Evolutionary conservation across 1,140 invertebrate genomes (phyloP).

Genomic region (Nasonia longicornis): DNA sequence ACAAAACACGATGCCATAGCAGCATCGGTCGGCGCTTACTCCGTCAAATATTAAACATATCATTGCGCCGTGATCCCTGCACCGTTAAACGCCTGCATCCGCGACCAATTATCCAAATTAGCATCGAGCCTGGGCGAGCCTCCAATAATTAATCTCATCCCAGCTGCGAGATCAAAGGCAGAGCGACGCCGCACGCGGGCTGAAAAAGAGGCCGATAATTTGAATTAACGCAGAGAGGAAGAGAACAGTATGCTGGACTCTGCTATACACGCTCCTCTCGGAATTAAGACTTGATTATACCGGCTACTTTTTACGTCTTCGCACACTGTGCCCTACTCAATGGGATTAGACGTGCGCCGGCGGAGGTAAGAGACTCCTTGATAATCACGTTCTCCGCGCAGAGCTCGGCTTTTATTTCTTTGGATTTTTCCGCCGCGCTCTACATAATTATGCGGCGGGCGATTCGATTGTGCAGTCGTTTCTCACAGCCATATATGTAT

Average conservation of each 20-base stretch:
- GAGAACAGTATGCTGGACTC: no score
- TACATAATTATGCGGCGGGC: not conserved
- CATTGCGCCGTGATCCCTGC: no score
- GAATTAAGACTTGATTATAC: not conserved
- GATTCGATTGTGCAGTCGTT: not conserved
- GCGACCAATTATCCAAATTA: not conserved
- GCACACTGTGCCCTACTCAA: not conserved
- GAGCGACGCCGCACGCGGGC: no score
- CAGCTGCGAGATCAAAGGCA: no score
- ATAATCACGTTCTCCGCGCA: not conserved
- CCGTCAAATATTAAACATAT: no score
- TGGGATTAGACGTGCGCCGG: not conserved
- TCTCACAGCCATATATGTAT: no score
- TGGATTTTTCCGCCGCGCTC: not conserved
- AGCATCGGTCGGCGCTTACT: no score
- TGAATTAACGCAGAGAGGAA: not conserved
- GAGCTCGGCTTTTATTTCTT: not conserved
- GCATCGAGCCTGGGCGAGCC: no score
- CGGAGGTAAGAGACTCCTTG: not conserved
- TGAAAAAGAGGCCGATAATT: no score
- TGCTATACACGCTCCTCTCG: not conserved
- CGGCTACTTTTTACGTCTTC: not conserved
- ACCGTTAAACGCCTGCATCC: no score
- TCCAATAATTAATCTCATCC: no score
- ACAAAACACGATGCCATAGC: no score